Evolutionary conservation across 2,888 invertebrate genomes (phyloP).

Genomic region (Pterostichus niger): DNA sequence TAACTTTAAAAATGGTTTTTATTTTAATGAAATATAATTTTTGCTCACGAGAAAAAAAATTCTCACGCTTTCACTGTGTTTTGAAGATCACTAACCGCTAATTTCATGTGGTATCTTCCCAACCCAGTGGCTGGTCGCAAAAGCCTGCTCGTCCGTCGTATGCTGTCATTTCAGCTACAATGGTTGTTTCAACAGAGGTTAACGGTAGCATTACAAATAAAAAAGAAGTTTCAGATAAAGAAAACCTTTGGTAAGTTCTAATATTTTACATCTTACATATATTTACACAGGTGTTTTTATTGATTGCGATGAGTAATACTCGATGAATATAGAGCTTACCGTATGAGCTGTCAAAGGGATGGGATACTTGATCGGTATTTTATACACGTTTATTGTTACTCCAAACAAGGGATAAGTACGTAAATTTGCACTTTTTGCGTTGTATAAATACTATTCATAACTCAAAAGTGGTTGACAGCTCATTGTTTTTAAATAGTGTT

Average conservation of each 20-base stretch:
- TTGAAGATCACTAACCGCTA: conserved; percentile 27
- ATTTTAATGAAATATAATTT: not conserved
- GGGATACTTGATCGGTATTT: conserved; percentile 48
- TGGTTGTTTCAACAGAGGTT: conserved; percentile 67
- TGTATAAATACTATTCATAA: not conserved
- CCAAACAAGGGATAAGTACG: conserved; percentile 57
- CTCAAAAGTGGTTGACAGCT: conserved; percentile 14
- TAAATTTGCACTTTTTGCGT: not conserved
- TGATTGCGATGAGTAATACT: conserved; percentile 66
- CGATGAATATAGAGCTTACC: conserved; percentile 23
- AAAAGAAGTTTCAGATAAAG: conserved; percentile 82
- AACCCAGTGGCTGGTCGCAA: conserved; percentile 56
- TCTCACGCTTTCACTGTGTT: not conserved
- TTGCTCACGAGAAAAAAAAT: not conserved
- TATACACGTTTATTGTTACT: conserved; percentile 58
- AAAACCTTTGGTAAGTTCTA: conserved; percentile 82
- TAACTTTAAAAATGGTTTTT: not conserved
- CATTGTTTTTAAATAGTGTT: conserved; percentile 30
- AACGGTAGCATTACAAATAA: conserved; percentile 72
- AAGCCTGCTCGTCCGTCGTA: conserved; percentile 40
- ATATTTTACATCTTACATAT: conserved; percentile 13
- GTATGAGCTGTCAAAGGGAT: conserved; percentile 60
- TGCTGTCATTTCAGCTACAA: conserved; percentile 64
- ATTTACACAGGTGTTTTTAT: conserved; percentile 53
- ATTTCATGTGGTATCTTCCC: conserved; percentile 56